These are phyloP conservation scores for Drosophila setosimentum DNA, from an alignment of 2,888 invertebrate species.

Conservation along the genomic window DNA sequence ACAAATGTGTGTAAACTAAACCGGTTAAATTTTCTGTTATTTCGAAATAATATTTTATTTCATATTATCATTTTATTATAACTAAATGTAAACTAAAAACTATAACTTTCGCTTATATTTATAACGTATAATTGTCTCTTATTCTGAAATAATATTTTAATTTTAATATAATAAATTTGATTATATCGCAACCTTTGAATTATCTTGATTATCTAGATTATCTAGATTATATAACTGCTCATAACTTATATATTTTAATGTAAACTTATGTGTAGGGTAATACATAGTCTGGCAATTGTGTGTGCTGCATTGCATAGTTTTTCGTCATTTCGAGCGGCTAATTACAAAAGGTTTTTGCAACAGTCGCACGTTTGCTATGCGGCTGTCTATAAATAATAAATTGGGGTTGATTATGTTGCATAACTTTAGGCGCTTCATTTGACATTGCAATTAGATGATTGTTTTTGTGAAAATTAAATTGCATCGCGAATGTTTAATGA, in stretches of 20 bases:
- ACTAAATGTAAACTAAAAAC: background rate
- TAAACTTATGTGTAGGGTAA: constrained; percentile 11
- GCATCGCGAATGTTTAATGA: constrained; percentile 44
- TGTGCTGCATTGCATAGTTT: background rate
- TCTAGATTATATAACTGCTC: too few species aligned
- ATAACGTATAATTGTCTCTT: background rate
- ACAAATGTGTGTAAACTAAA: too few species aligned
- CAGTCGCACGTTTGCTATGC: constrained; percentile 24
- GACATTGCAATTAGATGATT: constrained; percentile 43
- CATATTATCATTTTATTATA: background rate
- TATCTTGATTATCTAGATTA: too few species aligned
- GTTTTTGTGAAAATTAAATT: constrained; percentile 54
- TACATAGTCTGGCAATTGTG: background rate
- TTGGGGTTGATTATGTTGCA: constrained; percentile 50
- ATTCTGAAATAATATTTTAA: background rate
- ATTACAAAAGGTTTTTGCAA: constrained; percentile 64
- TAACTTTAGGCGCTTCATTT: constrained; percentile 56
- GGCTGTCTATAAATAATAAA: constrained; percentile 71
- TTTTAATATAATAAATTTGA: background rate
- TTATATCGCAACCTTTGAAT: background rate
- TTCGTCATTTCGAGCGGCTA: constrained; percentile 54
- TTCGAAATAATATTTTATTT: background rate
- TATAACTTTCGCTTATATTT: too few species aligned
- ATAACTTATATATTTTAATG: background rate
- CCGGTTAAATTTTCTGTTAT: too few species aligned